Conservation (phyloP, 2,888 invertebrate species). For the Cheilosia impressa region DNA sequence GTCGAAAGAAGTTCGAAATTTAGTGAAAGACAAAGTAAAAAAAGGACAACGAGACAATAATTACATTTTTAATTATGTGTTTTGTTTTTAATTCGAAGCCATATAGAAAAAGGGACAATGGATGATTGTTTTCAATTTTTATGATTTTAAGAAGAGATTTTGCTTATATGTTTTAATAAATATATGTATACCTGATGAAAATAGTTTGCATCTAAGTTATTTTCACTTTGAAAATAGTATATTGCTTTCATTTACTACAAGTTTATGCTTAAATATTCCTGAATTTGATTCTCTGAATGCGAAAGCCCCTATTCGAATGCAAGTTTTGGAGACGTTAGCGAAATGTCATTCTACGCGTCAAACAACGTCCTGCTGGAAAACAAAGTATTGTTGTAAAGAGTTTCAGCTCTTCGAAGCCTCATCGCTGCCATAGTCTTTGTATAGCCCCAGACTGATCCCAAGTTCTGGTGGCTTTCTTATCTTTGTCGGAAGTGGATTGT, state of each 20-base stretch:
- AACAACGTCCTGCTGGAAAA: conserved; percentile 29
- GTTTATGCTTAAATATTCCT: conserved; percentile 59
- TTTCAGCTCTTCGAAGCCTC: conserved; percentile 69
- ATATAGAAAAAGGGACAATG: conserved; percentile 59
- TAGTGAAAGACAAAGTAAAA: conserved; percentile 16
- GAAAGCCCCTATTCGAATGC: not conserved
- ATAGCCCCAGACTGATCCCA: conserved; percentile 72
- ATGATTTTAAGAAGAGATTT: conserved; percentile 15
- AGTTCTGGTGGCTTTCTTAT: conserved; percentile 78
- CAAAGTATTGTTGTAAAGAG: not conserved
- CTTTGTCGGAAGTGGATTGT: conserved; percentile 79
- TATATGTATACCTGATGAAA: conserved; percentile 60
- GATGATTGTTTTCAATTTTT: conserved; percentile 51
- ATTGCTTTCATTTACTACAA: conserved; percentile 61
- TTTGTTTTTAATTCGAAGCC: conserved; percentile 40
- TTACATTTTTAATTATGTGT: not conserved
- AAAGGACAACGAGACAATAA: conserved; percentile 31
- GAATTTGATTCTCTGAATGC: conserved; percentile 47
- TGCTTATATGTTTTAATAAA: conserved; percentile 1
- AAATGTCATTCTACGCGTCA: conserved; percentile 12
- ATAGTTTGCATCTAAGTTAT: conserved; percentile 59
- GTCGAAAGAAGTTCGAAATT: conserved; percentile 38
- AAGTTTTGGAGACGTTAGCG: conserved; percentile 1
- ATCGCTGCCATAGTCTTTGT: conserved; percentile 66
- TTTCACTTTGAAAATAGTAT: conserved; percentile 60